Base-by-base conservation (phyloP, 2,888 invertebrate genomes). In the Torymus texanus region DNA sequence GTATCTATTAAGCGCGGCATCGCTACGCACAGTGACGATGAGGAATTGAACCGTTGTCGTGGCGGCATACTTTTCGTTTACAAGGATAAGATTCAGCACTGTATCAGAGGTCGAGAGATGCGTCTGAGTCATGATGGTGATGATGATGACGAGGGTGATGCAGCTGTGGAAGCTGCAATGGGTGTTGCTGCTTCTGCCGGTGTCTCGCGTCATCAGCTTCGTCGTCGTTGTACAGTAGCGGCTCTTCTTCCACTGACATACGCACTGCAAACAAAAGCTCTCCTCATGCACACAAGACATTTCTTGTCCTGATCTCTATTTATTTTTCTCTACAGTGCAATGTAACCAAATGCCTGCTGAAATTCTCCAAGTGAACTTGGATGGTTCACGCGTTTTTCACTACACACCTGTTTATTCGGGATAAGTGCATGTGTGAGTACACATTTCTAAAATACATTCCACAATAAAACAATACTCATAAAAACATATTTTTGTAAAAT, bases 231-330 rank as follows among this genome's bases (percentile, higher is more conserved):
- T 85, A 85, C 84, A 88, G 87, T 77, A 88, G 85, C 83, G 87
- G 87, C 82, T 89, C 88, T 82, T 86, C 86, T 84, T 89, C 89
- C 86, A 88, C 84, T 86, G 85, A 85, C 89, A 87, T 88, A 85
- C 85, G 87, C 87, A 87, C 89, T 89, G 89, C 82, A 84, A 89
- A 89, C 86, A 89, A 88, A 89, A 89, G 41, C 86, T 87, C 84
- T 86, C 88, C 85, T 89, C 88, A 88, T 89, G 89, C 88, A 88
- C 86, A 85, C 85, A 21, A 55, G 55, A 56, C 61, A 51, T 18
- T 67, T 67, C 14, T 41, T 41, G 71, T 18, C 41, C 21, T 0
- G 41, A 81, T 50, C 72, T 76, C 75, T 75, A 81, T 65, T 63
- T 56, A 63, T 29, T 21, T 51, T 53, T 55, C 56, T 67, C 71